phyloP scores from a whole-genome alignment of 1,140 invertebrate species.

The Trinorchestia longiramus region DNA sequence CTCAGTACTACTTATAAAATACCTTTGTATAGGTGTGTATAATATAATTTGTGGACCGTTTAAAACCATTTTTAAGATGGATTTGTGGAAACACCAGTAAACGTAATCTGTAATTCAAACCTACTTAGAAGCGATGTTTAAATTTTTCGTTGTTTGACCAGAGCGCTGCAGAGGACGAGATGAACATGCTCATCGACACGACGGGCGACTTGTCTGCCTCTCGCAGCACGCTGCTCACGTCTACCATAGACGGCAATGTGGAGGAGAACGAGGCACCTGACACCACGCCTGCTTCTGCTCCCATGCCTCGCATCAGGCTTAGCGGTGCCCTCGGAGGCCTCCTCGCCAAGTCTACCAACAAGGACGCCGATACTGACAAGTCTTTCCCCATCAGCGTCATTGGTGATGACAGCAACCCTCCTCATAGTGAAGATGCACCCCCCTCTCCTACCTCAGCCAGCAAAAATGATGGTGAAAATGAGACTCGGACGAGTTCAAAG shows the following conservation, averaged over 20 bases:
- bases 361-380: slow-evolving; percentile 31
- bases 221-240: slow-evolving; percentile 39
- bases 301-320: slow-evolving; percentile 15
- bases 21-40: background rate
- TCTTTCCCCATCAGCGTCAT: slow-evolving; percentile 18
- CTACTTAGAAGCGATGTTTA: background rate
- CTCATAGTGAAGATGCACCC: background rate
- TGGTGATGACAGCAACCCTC: slow-evolving; percentile 41
- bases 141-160: background rate
- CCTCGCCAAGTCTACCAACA: background rate
- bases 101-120: background rate
- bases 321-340: slow-evolving; percentile 5
- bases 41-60: too few species aligned
- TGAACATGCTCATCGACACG: slow-evolving; percentile 11
- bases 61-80: background rate
- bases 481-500: background rate
- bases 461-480: background rate
- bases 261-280: slow-evolving; percentile 20
- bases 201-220: background rate
- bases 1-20: background rate
- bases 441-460: background rate
- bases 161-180: slow-evolving; percentile 6
- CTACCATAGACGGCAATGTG: slow-evolving; percentile 47
- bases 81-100: background rate
- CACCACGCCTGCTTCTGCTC: background rate